Evolutionary conservation across 2,113 vertebrate genomes (phyloP).

Genomic region (Gallinago jamesoni): DNA sequence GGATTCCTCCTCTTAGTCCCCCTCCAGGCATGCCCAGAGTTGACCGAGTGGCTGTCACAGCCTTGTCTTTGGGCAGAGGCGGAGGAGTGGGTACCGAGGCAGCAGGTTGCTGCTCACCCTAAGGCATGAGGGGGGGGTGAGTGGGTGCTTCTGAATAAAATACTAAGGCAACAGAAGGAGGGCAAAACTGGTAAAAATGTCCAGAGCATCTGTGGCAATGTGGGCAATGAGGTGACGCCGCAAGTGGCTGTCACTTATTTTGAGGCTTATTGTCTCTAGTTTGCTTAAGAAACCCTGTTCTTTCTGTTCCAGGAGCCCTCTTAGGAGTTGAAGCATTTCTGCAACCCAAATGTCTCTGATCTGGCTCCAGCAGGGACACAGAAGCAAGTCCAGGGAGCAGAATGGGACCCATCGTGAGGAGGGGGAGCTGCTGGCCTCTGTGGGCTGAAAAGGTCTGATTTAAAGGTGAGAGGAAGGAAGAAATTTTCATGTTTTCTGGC

Average conservation of each 20-base stretch:
- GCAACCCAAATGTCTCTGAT: neutral
- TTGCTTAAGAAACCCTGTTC: neutral
- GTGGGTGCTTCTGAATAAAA: neutral
- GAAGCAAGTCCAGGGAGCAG: neutral
- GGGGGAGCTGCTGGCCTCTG: neutral
- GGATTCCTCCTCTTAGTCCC: neutral
- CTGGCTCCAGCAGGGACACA: neutral
- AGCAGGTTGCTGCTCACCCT: conserved; percentile 9
- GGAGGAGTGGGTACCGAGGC: neutral
- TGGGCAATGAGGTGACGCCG: neutral
- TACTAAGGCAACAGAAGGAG: neutral
- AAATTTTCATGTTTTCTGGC: neutral
- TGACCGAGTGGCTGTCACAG: neutral
- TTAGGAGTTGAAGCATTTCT: neutral
- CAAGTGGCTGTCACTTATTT: neutral
- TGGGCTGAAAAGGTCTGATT: neutral
- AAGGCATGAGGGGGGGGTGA: neutral
- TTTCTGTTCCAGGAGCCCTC: neutral
- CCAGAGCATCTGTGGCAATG: neutral
- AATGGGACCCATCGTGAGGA: neutral
- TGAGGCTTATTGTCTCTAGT: neutral
- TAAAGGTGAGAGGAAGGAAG: neutral
- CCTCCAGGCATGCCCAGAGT: neutral
- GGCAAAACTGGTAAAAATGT: conserved; percentile 25
- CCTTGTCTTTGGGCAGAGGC: neutral